Percentiles rank a stretch among this genome's conserved stretches.
Evolutionary conservation across 1,140 invertebrate species (phyloP).

Genomic region (Aradophagus sp.): DNA sequence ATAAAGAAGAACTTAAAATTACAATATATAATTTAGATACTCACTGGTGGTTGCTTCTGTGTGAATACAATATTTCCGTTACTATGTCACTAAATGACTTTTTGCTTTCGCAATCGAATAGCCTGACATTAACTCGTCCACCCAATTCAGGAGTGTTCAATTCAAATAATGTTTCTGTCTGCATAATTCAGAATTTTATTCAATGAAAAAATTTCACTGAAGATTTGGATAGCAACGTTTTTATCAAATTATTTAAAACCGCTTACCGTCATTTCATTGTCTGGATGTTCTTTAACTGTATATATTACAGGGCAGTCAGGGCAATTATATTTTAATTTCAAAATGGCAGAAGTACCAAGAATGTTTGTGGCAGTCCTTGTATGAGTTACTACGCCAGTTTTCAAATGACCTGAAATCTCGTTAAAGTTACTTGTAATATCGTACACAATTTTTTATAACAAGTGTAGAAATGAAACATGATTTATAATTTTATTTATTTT

Average conservation of each 20-base stretch:
- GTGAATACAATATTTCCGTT: conserved; percentile 70
- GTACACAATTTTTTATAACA: too few relatives aligned
- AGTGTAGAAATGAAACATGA: too few relatives aligned
- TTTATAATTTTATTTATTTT: too few relatives aligned
- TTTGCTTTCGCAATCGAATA: conserved; percentile 73
- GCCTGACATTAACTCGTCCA: conserved; percentile 67
- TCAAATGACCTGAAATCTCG: conserved; percentile 62
- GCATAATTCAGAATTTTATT: conserved; percentile 17
- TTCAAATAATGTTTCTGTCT: conserved; percentile 61
- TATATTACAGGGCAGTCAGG: conserved; percentile 59
- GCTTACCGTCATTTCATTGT: conserved; percentile 58
- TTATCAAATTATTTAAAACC: too few relatives aligned
- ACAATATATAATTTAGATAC: too few relatives aligned
- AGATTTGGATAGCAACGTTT: too few relatives aligned
- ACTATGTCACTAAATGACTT: conserved; percentile 67
- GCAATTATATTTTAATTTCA: conserved; percentile 65
- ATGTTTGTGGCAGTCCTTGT: conserved; percentile 67
- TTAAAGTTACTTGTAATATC: too few relatives aligned
- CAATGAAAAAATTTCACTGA: too few relatives aligned
- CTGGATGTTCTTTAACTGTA: conserved; percentile 63
- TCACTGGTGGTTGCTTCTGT: conserved; percentile 74
- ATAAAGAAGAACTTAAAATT: too few relatives aligned
- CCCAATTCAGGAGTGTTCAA: conserved; percentile 73
- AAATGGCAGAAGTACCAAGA: conserved; percentile 54
- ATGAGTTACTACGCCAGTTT: conserved; percentile 66